phyloP scores from a whole-genome alignment of 1,140 invertebrate genomes.

The Rhagoletis pomonella region DNA sequence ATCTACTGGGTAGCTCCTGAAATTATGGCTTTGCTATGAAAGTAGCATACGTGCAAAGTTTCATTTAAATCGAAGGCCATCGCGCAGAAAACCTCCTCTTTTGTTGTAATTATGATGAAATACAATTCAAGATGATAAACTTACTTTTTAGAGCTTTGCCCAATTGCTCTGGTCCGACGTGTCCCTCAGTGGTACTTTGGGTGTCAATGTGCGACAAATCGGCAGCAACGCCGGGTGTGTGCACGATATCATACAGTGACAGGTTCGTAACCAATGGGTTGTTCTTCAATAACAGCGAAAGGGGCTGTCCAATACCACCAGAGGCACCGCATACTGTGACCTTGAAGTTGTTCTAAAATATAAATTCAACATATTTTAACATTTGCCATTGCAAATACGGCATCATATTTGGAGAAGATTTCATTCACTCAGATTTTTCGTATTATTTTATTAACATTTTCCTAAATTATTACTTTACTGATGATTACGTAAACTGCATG shows the following conservation, averaged over 20 bases:
- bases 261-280: constrained; percentile 88
- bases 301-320: constrained; percentile 98
- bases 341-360: constrained; percentile 78
- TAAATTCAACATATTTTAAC: constrained; percentile 6
- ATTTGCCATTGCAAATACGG: background rate
- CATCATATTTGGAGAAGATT: background rate
- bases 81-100: no score
- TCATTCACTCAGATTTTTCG: background rate
- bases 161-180: constrained; percentile 84
- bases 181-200: constrained; percentile 87
- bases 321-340: constrained; percentile 97
- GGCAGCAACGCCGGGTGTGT: constrained; percentile 97
- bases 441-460: background rate
- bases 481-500: constrained; percentile 57
- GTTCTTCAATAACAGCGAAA: constrained; percentile 96
- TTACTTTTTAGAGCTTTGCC: constrained; percentile 77
- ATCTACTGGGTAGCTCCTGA: no score
- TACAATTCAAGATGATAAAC: constrained; percentile 54
- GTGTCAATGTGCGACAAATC: constrained; percentile 99
- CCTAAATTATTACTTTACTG: background rate
- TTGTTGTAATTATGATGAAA: no score
- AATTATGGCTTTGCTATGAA: no score
- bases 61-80: no score
- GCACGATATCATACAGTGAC: constrained; percentile 95
- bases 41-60: no score